These are phyloP conservation scores for Crotalus helleri DNA, from an alignment of 2,113 vertebrate species.

Conservation along the genomic window DNA sequence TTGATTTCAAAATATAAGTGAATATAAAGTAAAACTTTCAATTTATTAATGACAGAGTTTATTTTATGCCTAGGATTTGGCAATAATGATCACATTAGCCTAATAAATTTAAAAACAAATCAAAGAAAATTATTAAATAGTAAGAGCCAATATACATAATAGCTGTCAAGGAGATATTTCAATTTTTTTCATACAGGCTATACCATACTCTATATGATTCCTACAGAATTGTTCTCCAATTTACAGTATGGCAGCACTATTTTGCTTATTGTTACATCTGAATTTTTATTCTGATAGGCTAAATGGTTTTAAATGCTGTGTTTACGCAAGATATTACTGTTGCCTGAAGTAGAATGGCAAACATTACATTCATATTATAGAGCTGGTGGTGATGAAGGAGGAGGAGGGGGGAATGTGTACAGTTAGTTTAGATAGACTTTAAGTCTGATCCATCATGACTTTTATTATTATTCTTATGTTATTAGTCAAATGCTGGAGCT, in stretches of 20 bases:
- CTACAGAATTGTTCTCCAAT: not conserved
- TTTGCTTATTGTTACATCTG: not conserved
- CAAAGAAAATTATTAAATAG: not conserved
- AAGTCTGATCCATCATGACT: not conserved
- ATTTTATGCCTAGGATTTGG: not conserved
- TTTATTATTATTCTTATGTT: not conserved
- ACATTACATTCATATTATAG: not conserved
- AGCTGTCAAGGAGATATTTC: not conserved
- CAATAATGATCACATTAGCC: not conserved
- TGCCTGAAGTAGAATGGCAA: not conserved
- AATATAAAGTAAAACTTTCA: not conserved
- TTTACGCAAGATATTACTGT: not conserved
- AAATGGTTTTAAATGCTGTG: not conserved
- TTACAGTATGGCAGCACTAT: not conserved
- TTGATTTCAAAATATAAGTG: constrained; percentile 17
- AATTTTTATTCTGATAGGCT: not conserved
- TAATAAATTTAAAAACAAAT: not conserved
- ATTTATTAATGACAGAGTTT: not conserved
- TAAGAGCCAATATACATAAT: not conserved
- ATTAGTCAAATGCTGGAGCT: not conserved
- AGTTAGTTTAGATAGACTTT: not conserved
- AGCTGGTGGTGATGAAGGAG: not conserved
- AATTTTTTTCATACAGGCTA: not conserved
- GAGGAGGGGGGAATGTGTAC: not conserved
- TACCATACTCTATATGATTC: not conserved